Base-by-base conservation (phyloP, 2,797 vertebrate species). In the Thalassophryne amazonica region DNA sequence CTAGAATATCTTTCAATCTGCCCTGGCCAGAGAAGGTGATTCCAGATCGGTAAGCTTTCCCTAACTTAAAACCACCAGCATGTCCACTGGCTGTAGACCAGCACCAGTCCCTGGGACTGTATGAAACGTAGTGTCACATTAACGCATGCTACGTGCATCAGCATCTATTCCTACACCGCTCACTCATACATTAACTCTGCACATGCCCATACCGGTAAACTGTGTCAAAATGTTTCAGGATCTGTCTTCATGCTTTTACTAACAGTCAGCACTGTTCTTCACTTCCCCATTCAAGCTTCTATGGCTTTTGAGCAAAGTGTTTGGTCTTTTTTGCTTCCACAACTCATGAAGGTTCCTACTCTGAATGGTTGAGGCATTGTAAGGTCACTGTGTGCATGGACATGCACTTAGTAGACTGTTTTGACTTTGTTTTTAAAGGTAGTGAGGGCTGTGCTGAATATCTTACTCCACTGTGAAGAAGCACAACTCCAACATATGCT, bases 1-100 rank as follows among this genome's bases (percentile, higher is more conserved):
- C 11, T 97, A 98, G 96, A 99, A 94, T 98, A 73, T 93, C 95
- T 94, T 98, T 98, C 92, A 98, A 88, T 96, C 93, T 98, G 85
- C 93, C 96, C 83, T 99, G 96, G 96, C 95, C 95, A 91, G 97
- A 98, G 88, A 96, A 94, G 93, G 90, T 89, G 89, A 85, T 91
- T 88, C 89, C 93, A 70, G 94, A 96, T 93, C 92, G 96, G 96
- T 98, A 99, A 99, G 96, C 92, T 41, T 58, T 69, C 38, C 47
- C 54, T 33, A 56, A 52, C 67, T 24, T 70, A 13, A 7, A 63
- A 77, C 61, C 81, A 73, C 84, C 66, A 86, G 93, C 93, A 93
- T 93, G 92, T 69, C 67, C 76, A 56, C 69, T 58, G 68, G 73
- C 79, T 76, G 49, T 37, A 63, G 67, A 38, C 39, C 55, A 7